A percentile compares a stretch with the other conserved stretches of the same genome.
These are phyloP conservation scores for Chloebia gouldiae DNA, from an alignment of 2,113 vertebrate genomes.

Conservation along the genomic window DNA sequence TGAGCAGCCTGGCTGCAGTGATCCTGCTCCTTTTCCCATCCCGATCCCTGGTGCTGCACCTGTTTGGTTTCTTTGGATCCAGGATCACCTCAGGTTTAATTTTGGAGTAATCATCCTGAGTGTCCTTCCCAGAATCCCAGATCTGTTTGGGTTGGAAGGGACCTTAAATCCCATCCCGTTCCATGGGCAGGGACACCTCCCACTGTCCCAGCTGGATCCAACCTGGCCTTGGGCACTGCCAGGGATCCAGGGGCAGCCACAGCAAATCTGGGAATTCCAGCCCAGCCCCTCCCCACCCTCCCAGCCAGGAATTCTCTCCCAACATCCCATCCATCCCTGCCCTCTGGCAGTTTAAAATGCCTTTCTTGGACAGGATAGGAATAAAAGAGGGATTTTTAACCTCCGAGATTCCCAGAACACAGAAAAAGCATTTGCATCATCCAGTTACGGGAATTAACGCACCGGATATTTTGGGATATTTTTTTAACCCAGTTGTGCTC, in stretches of 20 bases:
- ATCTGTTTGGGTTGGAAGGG: rapidly evolving
- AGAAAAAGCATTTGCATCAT: background rate
- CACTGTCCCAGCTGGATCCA: rapidly evolving
- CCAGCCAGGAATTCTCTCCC: rapidly evolving
- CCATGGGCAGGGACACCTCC: background rate
- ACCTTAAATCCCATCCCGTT: background rate
- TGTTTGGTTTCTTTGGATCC: rapidly evolving
- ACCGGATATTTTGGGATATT: rapidly evolving
- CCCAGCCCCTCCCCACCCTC: background rate
- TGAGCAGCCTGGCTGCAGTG: background rate
- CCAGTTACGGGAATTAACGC: background rate
- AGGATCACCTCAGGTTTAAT: background rate
- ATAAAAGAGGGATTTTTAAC: background rate
- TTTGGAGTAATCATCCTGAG: background rate
- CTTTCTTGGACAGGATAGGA: background rate
- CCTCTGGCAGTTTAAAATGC: background rate
- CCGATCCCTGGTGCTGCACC: background rate
- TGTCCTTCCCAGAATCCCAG: background rate
- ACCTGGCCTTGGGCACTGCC: background rate
- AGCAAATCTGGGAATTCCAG: background rate
- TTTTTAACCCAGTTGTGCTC: background rate
- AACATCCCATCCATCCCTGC: background rate
- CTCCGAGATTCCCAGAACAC: background rate
- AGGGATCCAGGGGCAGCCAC: too few species aligned
- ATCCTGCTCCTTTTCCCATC: background rate